phyloP scores from a whole-genome alignment of 2,797 vertebrate genomes.

The Fistularia commersonii region DNA sequence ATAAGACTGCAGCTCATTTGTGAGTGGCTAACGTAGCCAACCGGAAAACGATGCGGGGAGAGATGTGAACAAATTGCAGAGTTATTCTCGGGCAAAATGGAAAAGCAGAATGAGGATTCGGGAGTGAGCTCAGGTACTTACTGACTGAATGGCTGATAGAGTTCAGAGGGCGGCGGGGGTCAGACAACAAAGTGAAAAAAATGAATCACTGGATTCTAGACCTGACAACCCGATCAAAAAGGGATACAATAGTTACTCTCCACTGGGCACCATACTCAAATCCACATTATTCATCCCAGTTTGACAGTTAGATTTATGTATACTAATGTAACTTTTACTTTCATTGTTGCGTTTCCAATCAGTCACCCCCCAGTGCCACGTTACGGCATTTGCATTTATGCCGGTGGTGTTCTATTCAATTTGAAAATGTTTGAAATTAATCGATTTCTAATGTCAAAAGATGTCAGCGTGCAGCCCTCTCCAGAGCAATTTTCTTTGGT shows the following conservation, averaged over 20 bases:
- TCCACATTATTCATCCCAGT: no score
- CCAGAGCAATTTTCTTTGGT: slow-evolving; percentile 29
- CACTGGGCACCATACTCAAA: no score
- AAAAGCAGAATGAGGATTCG: slow-evolving; percentile 65
- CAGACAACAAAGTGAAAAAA: background rate
- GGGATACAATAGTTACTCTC: no score
- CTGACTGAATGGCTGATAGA: slow-evolving; percentile 60
- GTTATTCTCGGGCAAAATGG: slow-evolving; percentile 60
- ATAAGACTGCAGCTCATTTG: slow-evolving; percentile 50
- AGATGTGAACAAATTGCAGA: slow-evolving; percentile 67
- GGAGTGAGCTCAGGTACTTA: slow-evolving; percentile 55
- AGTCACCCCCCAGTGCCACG: no score
- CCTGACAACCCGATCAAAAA: no score
- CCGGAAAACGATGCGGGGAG: slow-evolving; percentile 44
- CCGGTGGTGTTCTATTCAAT: slow-evolving; percentile 15
- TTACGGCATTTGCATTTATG: no score
- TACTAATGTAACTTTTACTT: no score
- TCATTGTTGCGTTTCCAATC: background rate
- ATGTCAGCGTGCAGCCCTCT: slow-evolving; percentile 18
- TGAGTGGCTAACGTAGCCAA: slow-evolving; percentile 45
- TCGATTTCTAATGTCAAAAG: slow-evolving; percentile 41
- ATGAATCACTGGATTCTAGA: no score
- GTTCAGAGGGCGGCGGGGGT: slow-evolving; percentile 54
- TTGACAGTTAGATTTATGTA: no score
- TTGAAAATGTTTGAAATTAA: slow-evolving; percentile 49